Evolutionary conservation across 92 coral and sea anemone genomes (phyloP).

Genomic region (Chrysogorgia sp.): DNA sequence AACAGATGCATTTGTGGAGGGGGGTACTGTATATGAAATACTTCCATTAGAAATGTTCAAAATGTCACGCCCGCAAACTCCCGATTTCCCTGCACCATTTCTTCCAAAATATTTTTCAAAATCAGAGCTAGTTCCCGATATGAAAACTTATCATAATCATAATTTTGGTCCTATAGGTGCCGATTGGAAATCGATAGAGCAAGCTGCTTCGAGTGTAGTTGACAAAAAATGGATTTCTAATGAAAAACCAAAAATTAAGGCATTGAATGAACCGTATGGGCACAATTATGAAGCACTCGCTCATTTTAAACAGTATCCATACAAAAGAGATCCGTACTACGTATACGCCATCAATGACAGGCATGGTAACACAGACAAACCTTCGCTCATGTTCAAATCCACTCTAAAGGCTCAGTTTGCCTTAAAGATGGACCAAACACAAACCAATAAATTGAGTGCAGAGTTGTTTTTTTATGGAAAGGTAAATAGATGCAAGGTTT

Average conservation of each 20-base stretch:
- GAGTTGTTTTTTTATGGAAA: conserved; percentile 25
- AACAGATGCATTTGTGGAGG: too few species aligned
- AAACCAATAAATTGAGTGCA: neutral
- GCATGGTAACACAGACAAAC: conserved; percentile 8
- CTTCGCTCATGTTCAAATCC: conserved; percentile 24
- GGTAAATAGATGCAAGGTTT: conserved; percentile 12
- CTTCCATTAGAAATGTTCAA: too few species aligned
- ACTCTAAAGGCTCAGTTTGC: conserved; percentile 26
- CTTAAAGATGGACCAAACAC: conserved; percentile 8
- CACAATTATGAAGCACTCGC: conserved; percentile 63
- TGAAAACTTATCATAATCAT: neutral
- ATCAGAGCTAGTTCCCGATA: neutral
- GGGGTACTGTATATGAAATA: too few species aligned
- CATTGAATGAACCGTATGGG: conserved; percentile 52
- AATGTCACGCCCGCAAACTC: too few species aligned
- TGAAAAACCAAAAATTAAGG: conserved; percentile 48
- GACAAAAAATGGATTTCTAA: conserved; percentile 63
- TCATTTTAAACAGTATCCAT: conserved; percentile 47
- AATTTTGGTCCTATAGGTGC: neutral
- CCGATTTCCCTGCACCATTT: too few species aligned
- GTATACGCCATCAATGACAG: conserved; percentile 31
- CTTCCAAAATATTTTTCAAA: too few species aligned
- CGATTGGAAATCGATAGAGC: conserved; percentile 10
- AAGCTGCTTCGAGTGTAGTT: conserved; percentile 3
- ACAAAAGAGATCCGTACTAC: conserved; percentile 48